These are phyloP conservation scores for Perca fluviatilis DNA, from an alignment of 2,113 vertebrate species.

Conservation along the genomic window DNA sequence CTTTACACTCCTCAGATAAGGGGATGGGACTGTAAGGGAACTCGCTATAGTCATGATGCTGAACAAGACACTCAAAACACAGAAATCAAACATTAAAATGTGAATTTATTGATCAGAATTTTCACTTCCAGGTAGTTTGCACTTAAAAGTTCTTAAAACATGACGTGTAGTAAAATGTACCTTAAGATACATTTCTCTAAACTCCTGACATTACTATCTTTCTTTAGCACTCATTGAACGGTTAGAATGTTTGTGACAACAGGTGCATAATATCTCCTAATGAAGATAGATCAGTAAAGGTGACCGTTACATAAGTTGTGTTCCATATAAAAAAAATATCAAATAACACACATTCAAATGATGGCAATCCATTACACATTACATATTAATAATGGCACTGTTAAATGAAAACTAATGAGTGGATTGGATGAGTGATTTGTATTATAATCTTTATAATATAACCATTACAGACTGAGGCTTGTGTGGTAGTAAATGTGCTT, in stretches of 20 bases:
- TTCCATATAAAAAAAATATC: neutral
- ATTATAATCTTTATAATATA: neutral
- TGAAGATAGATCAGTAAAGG: neutral
- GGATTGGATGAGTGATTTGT: neutral
- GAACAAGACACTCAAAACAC: neutral
- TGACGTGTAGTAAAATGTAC: neutral
- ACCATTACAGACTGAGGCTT: neutral
- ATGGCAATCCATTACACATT: neutral
- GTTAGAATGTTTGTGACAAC: neutral
- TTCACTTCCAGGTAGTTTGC: neutral
- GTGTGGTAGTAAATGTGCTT: neutral
- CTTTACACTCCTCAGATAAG: no score
- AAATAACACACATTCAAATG: neutral
- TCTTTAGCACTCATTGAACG: neutral
- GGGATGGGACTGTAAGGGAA: no score
- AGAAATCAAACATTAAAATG: neutral
- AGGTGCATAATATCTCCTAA: neutral
- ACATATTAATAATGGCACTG: neutral
- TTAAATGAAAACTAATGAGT: neutral
- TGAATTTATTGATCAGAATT: neutral
- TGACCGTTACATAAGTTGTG: neutral
- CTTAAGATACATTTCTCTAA: neutral
- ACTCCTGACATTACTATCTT: neutral
- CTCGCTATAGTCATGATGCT: neutral
- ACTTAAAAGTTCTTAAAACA: neutral